phyloP scores from a whole-genome alignment of 2,113 vertebrate species.

The Protomyctophum bolini region DNA sequence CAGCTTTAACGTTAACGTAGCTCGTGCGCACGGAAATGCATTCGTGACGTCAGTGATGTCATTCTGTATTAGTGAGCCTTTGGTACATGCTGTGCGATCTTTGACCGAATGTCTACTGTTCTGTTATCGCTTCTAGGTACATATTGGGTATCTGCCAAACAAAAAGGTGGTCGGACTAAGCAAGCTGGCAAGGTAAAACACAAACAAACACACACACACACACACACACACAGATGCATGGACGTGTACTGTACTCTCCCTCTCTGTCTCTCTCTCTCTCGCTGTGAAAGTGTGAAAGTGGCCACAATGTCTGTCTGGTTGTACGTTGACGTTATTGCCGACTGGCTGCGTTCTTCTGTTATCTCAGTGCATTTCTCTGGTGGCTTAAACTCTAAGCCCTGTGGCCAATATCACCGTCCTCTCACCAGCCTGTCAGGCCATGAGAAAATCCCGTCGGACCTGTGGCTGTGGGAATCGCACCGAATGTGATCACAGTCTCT shows the following conservation, averaged over 20 bases:
- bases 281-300: conserved; percentile 1
- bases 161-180: conserved; percentile 80
- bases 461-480: conserved; percentile 70
- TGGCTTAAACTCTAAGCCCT: conserved; percentile 75
- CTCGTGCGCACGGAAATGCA: not conserved
- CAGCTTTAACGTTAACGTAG: not conserved
- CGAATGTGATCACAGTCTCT: conserved; percentile 57
- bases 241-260: too few relatives aligned
- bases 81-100: not conserved
- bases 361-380: conserved; percentile 73
- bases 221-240: conserved; percentile 4
- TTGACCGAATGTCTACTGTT: not conserved
- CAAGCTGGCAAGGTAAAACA: conserved; percentile 78
- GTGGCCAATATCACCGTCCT: conserved; percentile 56
- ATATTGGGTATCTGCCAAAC: conserved; percentile 79
- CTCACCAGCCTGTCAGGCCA: conserved; percentile 57
- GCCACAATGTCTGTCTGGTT: not conserved
- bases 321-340: conserved; percentile 54
- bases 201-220: conserved; percentile 17
- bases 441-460: conserved; percentile 69
- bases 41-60: not conserved
- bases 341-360: conserved; percentile 78
- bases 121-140: conserved; percentile 66
- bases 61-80: conserved; percentile 3
- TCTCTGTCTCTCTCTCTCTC: too few relatives aligned